Conservation (phyloP, 2,113 vertebrate species). For the Apodemus sylvaticus region DNA sequence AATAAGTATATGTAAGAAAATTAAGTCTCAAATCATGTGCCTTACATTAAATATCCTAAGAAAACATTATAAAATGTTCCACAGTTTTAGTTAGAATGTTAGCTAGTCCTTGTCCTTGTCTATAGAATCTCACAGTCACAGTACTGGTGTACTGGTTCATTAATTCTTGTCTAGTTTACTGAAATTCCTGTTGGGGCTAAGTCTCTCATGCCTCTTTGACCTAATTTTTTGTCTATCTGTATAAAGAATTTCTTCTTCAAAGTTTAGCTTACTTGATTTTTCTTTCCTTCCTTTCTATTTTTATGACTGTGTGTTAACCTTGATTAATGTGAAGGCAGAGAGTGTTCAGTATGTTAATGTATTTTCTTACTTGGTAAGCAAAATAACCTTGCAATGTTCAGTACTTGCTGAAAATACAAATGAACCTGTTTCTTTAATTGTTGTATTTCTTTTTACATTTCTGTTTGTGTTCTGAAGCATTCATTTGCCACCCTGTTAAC, state of each 20-base stretch:
- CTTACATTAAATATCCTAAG: neutral
- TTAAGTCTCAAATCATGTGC: neutral
- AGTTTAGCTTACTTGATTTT: neutral
- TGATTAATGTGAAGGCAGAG: neutral
- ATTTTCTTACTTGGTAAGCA: constrained; percentile 14
- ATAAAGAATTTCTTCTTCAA: neutral
- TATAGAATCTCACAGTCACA: neutral
- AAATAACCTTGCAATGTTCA: constrained; percentile 22
- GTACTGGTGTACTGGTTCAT: neutral
- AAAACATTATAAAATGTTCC: neutral
- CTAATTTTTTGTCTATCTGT: neutral
- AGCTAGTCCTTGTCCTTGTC: neutral
- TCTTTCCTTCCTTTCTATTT: neutral
- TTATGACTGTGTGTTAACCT: neutral
- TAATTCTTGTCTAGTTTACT: neutral
- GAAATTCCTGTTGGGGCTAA: neutral
- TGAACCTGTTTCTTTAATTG: constrained; percentile 5
- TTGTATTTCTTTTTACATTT: neutral
- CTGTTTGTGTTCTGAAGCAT: neutral
- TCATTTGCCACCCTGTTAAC: neutral
- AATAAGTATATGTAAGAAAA: neutral
- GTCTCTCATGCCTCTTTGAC: neutral
- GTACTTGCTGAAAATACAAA: constrained; percentile 21
- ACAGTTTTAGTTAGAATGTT: neutral
- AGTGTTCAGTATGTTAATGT: neutral